Conservation (phyloP, 2,888 invertebrate species). For the Nephrotoma guestfalica region DNA sequence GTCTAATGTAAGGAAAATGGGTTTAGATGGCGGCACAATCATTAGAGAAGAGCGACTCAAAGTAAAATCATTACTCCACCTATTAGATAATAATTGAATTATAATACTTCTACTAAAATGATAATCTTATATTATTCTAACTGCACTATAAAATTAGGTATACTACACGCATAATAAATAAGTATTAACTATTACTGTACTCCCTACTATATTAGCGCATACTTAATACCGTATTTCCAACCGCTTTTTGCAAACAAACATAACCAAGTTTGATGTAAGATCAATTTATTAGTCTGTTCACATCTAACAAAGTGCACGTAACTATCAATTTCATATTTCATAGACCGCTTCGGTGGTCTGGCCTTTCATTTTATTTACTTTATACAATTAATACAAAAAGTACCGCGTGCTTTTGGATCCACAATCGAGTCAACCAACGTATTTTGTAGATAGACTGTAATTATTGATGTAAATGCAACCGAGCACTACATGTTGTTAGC, state of each 20-base stretch:
- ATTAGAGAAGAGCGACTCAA: constrained; percentile 3
- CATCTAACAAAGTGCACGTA: neutral
- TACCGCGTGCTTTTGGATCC: neutral
- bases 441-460: neutral
- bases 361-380: neutral
- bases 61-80: neutral
- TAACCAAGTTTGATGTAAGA: neutral
- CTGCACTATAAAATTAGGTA: neutral
- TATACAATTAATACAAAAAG: neutral
- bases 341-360: neutral
- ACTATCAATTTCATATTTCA: neutral
- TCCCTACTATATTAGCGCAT: neutral
- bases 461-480: neutral
- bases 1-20: constrained; percentile 54
- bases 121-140: neutral
- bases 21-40: constrained; percentile 1
- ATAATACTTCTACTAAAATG: neutral
- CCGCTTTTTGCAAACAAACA: neutral
- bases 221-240: neutral
- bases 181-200: neutral
- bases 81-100: neutral
- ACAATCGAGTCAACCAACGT: neutral
- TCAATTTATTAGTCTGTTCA: neutral
- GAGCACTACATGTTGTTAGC: neutral
- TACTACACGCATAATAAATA: neutral